Base-by-base conservation (phyloP, 2,797 vertebrate species). In the Argyrosomus regius region DNA sequence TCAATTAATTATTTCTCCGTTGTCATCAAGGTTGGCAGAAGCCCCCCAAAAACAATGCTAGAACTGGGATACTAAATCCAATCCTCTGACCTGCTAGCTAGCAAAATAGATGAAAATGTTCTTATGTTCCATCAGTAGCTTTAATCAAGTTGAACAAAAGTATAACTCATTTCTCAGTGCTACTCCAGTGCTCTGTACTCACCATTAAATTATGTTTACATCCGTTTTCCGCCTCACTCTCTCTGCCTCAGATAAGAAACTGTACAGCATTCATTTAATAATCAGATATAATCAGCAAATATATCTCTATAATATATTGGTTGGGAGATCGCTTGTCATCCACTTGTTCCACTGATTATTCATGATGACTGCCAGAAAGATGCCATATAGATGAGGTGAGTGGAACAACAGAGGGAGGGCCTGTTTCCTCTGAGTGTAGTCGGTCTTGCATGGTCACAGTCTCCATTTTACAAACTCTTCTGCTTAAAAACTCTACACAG, bases 311-410 rank as follows among this genome's bases (percentile, higher is more conserved):
- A 39, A 35, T 35, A 35, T 35, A 16, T 20, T 12, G 18, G 35
- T 49, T 4, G 6, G 8, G 6, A 6, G 9, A 63, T n/a, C n/a
- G 24, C 35, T 79, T 74, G 54, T 70, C 63, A 70, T 57, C 61
- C 1, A 5, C 35, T 39, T 70, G 3, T 24, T 65, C 22, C 48
- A 26, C 22, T 52, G 48, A 35, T 66, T 70, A 63, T 59, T 50
- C 24, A 58, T 54, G 46, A 50, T 66, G 24, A 39, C 35, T 39
- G 35, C 35, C 35, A 39, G 35, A 39, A 39, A 50, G 12, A 49
- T 49, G 39, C 26, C 0, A 1, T 14, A 41, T 60, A 50, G 54
- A 67, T n/a, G 22, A 28, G 17, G 7, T 28, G 7, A 39, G 35
- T 39, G 22, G 1, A 35, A n/a, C 50, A 35, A 24, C 3, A 13